Conservation (phyloP, 2,113 vertebrate species). For the Microcebus tavaratra region DNA sequence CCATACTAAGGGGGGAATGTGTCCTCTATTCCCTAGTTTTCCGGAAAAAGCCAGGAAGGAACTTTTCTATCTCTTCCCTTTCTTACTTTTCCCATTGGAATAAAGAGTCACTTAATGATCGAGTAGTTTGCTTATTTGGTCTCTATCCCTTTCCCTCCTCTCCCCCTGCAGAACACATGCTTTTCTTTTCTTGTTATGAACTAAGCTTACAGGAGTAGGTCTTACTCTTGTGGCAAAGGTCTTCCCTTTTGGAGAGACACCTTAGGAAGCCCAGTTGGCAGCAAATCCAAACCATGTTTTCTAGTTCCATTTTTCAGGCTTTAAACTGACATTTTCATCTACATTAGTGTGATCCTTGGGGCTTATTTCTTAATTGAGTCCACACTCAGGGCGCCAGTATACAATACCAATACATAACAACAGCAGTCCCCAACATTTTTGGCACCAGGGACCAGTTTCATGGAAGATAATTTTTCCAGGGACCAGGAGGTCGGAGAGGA, state of each 20-base stretch:
- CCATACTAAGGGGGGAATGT: background rate
- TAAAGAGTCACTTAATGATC: background rate
- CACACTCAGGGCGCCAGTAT: background rate
- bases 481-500: too few species aligned
- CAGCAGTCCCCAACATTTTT: too few species aligned
- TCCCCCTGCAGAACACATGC: background rate
- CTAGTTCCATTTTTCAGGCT: constrained; percentile 4
- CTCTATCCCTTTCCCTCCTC: background rate
- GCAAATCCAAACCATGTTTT: background rate
- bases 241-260: background rate
- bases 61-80: background rate
- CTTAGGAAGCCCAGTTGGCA: constrained; percentile 22
- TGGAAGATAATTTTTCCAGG: too few species aligned
- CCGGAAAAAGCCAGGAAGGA: background rate
- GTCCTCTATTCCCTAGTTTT: background rate
- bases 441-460: too few species aligned
- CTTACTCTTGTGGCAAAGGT: background rate
- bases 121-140: background rate
- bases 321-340: background rate
- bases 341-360: background rate
- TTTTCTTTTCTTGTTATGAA: background rate
- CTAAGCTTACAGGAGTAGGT: background rate
- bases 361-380: background rate
- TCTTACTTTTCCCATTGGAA: background rate
- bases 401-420: background rate